A percentile compares a stretch with the other conserved stretches of the same genome.
Evolutionary conservation across 2,113 vertebrate species (phyloP).

Genomic region (Psilopogon haemacephalus): DNA sequence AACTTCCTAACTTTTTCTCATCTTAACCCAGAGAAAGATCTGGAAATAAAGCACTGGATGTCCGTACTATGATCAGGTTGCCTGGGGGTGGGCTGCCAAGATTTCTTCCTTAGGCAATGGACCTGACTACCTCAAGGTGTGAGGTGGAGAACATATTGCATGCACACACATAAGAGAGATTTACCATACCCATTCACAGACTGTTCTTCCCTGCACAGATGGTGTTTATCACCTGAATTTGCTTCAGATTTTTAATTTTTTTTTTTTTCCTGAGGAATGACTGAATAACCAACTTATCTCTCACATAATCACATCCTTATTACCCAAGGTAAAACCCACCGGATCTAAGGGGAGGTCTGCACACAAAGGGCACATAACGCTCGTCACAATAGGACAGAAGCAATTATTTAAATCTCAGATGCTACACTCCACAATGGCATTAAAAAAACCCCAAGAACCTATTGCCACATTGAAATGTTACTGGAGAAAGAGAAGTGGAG

Average conservation of each 20-base stretch:
- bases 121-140: neutral
- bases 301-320: slow-evolving; percentile 42
- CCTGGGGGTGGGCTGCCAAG: neutral
- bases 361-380: slow-evolving; percentile 25
- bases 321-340: neutral
- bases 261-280: slow-evolving; percentile 55
- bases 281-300: slow-evolving; percentile 42
- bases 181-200: slow-evolving; percentile 16
- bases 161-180: neutral
- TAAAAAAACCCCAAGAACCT: neutral
- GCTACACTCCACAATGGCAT: neutral
- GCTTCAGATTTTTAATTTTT: slow-evolving; percentile 44
- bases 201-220: slow-evolving; percentile 31
- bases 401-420: slow-evolving; percentile 38
- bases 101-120: neutral
- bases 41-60: neutral
- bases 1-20: neutral
- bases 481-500: neutral
- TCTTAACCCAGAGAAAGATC: neutral
- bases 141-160: slow-evolving; percentile 1
- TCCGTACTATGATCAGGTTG: neutral
- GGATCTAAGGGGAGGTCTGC: slow-evolving; percentile 14
- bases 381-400: neutral
- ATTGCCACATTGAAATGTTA: neutral
- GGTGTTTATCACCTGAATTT: slow-evolving; percentile 60